Conservation (phyloP, 2,888 invertebrate genomes). For the Proisotoma minuta region DNA sequence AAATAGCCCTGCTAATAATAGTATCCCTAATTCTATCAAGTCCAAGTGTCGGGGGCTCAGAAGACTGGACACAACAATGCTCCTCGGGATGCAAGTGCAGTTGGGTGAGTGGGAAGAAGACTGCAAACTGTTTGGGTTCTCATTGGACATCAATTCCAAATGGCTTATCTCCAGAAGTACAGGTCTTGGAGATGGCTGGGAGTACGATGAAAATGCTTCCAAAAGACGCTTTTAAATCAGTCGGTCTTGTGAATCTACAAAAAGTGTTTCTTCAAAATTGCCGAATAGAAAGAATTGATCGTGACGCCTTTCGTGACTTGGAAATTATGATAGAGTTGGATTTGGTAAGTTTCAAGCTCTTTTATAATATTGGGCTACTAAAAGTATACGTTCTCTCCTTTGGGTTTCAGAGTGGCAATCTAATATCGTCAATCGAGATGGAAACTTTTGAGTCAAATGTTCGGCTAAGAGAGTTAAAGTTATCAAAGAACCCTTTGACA, state of each 20-base stretch:
- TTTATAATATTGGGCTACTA: too few species aligned
- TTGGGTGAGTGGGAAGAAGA: slow-evolving; percentile 64
- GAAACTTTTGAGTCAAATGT: slow-evolving; percentile 40
- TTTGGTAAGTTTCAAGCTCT: too few species aligned
- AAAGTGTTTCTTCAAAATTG: slow-evolving; percentile 62
- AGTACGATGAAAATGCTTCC: slow-evolving; percentile 71
- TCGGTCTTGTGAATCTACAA: slow-evolving; percentile 77
- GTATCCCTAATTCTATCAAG: too few species aligned
- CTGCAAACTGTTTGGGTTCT: slow-evolving; percentile 66
- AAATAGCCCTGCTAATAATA: not conserved
- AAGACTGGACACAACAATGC: slow-evolving; percentile 56
- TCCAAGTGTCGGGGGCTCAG: slow-evolving; percentile 13
- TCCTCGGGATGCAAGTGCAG: slow-evolving; percentile 82
- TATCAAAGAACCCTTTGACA: slow-evolving; percentile 32
- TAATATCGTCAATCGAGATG: slow-evolving; percentile 28
- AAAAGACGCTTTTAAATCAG: slow-evolving; percentile 71
- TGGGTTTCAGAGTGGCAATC: slow-evolving; percentile 36
- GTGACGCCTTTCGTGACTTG: slow-evolving; percentile 36
- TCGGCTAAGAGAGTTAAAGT: slow-evolving; percentile 37
- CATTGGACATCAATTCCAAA: slow-evolving; percentile 73
- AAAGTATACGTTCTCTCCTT: too few species aligned
- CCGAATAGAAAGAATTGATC: slow-evolving; percentile 29
- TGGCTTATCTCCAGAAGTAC: slow-evolving; percentile 71
- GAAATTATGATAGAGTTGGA: slow-evolving; percentile 39
- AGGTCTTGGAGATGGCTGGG: slow-evolving; percentile 77